These are phyloP conservation scores for Philaethria dido DNA, from an alignment of 2,888 invertebrate species.

Conservation along the genomic window DNA sequence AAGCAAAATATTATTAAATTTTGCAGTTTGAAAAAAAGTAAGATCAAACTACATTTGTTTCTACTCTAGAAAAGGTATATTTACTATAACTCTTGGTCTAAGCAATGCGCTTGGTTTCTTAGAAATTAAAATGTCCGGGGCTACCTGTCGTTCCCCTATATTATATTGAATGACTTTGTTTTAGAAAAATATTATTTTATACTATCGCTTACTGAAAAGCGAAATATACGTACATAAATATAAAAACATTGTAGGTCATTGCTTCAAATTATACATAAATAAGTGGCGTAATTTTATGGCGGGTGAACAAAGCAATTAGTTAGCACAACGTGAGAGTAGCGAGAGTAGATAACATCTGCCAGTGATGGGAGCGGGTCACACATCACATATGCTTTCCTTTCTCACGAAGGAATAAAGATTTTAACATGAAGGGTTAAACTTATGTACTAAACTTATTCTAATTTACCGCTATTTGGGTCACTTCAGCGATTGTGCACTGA, in stretches of 20 bases:
- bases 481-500: background rate
- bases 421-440: constrained; percentile 24
- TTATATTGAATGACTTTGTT: too few species aligned
- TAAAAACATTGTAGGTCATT: constrained; percentile 49
- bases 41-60: too few species aligned
- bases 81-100: too few species aligned
- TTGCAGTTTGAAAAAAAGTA: too few species aligned
- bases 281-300: constrained; percentile 71
- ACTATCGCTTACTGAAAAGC: constrained; percentile 20
- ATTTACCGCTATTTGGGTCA: background rate
- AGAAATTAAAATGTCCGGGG: too few species aligned
- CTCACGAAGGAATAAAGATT: constrained; percentile 43
- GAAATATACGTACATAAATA: constrained; percentile 3
- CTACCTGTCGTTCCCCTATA: too few species aligned
- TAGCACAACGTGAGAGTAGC: constrained; percentile 69
- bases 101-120: too few species aligned
- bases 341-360: constrained; percentile 53
- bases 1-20: too few species aligned
- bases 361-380: constrained; percentile 45
- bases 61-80: too few species aligned
- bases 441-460: background rate
- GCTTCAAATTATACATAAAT: constrained; percentile 67
- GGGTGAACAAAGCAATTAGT: constrained; percentile 71
- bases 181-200: background rate
- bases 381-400: constrained; percentile 45